These are phyloP conservation scores for Parnassius glacialis DNA, from an alignment of 2,888 invertebrate species.

Conservation along the genomic window DNA sequence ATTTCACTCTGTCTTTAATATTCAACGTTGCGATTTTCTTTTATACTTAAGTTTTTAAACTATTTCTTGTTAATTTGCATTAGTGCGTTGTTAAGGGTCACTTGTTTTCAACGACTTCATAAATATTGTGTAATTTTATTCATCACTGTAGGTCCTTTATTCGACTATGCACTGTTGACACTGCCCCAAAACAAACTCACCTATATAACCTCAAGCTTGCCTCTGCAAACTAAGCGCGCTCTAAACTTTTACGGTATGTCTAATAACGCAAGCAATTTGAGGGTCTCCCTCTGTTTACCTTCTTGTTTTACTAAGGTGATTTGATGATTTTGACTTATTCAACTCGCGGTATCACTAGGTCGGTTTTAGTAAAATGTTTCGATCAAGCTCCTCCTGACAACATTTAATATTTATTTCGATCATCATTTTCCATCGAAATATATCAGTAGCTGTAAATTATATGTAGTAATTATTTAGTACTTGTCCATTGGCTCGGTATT, in stretches of 20 bases:
- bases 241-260: slow-evolving; percentile 76
- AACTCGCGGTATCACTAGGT: slow-evolving; percentile 43
- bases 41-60: too few relatives aligned
- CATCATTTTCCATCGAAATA: too few relatives aligned
- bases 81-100: neutral
- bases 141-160: slow-evolving; percentile 36
- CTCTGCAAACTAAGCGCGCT: slow-evolving; percentile 73
- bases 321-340: slow-evolving; percentile 80
- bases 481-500: too few relatives aligned
- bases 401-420: slow-evolving; percentile 8
- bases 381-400: slow-evolving; percentile 13
- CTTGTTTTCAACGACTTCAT: neutral
- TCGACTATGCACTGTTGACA: slow-evolving; percentile 63
- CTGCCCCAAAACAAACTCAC: slow-evolving; percentile 68
- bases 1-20: too few relatives aligned
- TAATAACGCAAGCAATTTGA: slow-evolving; percentile 78
- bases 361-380: slow-evolving; percentile 28
- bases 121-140: slow-evolving; percentile 40
- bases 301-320: slow-evolving; percentile 74
- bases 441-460: too few relatives aligned
- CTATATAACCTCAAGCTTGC: slow-evolving; percentile 66
- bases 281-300: slow-evolving; percentile 74
- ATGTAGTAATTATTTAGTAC: too few relatives aligned
- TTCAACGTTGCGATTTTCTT: too few relatives aligned
- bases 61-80: too few relatives aligned